These are phyloP conservation scores for Amazona finschi DNA, from an alignment of 2,797 vertebrate genomes.

Conservation along the genomic window DNA sequence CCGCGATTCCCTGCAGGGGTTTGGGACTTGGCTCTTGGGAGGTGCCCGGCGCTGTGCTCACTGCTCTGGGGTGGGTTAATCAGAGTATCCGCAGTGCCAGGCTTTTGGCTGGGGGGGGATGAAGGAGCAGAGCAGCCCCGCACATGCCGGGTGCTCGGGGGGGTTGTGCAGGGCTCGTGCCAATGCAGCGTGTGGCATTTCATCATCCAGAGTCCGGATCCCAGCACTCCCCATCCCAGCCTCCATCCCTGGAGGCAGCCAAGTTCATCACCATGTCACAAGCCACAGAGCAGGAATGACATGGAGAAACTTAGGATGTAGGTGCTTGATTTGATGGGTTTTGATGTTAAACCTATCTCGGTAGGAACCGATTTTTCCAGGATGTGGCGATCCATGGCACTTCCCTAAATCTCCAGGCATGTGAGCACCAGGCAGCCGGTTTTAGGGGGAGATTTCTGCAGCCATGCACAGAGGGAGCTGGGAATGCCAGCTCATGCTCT, in stretches of 20 bases:
- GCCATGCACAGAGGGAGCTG: not conserved
- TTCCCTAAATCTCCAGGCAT: not conserved
- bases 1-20: not conserved
- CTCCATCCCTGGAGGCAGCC: not conserved
- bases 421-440: not conserved
- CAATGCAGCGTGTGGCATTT: rapidly evolving
- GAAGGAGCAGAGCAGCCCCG: not conserved
- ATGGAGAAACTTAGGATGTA: not conserved
- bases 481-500: not conserved
- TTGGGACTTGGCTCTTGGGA: not conserved
- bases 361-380: not conserved
- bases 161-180: not conserved
- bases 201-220: rapidly evolving
- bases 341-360: not conserved
- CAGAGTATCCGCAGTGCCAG: rapidly evolving
- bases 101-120: not conserved
- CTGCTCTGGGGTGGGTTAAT: not conserved
- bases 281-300: not conserved
- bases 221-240: not conserved
- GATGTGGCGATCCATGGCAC: not conserved
- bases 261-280: rapidly evolving
- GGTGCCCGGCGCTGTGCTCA: rapidly evolving
- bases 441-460: not conserved
- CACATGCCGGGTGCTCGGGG: not conserved
- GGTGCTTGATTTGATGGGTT: not conserved